Evolutionary conservation across 64 coral and sea anemone genomes (phyloP).

Genomic region (Montipora cactus): DNA sequence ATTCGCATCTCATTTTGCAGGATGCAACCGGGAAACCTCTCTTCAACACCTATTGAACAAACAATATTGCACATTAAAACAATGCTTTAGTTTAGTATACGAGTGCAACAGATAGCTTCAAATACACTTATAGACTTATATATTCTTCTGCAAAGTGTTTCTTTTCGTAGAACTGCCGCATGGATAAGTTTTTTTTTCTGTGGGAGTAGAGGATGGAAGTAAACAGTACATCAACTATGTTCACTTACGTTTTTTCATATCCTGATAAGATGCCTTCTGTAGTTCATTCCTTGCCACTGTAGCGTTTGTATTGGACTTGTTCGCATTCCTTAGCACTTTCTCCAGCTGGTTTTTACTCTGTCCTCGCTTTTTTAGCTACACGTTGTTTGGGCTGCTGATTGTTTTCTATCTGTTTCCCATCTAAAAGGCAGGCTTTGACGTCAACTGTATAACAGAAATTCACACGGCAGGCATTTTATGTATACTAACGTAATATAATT

Average conservation of each 20-base stretch:
- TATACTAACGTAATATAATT: not conserved
- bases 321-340: not conserved
- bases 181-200: conserved; percentile 3
- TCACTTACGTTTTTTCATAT: conserved; percentile 31
- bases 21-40: not conserved
- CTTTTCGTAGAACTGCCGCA: not conserved
- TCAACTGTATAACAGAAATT: conserved; percentile 25
- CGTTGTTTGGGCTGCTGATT: conserved; percentile 14
- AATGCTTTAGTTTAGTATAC: not conserved
- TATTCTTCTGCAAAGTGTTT: not conserved
- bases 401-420: not conserved
- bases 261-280: not conserved
- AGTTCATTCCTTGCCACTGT: not conserved
- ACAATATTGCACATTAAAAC: not conserved
- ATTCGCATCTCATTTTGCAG: not conserved
- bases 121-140: not conserved
- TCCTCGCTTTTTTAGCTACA: conserved; percentile 13
- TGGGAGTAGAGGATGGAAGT: not conserved
- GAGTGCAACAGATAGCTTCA: not conserved
- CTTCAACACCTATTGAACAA: conserved; percentile 23
- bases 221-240: conserved; percentile 8
- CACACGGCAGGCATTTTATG: not conserved
- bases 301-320: not conserved
- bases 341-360: not conserved
- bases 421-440: not conserved